Conservation (phyloP, 2,113 vertebrate genomes). For the Cavia porcellus region DNA sequence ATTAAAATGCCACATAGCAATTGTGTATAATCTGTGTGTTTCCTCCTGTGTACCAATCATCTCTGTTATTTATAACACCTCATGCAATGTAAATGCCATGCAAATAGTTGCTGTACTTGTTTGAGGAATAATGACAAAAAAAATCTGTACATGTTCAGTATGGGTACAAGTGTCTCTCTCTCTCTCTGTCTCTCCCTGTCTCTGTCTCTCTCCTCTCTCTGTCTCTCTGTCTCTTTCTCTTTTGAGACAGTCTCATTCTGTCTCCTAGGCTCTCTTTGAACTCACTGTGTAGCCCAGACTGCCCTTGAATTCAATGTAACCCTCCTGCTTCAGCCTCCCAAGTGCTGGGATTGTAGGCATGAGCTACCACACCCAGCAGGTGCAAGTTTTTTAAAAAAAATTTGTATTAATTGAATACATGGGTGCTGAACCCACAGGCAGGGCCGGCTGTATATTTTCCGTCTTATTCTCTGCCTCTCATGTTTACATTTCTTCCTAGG, state of each 20-base stretch:
- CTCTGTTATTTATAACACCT: not conserved
- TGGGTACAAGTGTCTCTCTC: not conserved
- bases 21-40: not conserved
- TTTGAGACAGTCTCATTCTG: not conserved
- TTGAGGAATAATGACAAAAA: not conserved
- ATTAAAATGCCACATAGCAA: not conserved
- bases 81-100: too few species aligned
- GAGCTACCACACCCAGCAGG: not conserved
- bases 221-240: too few species aligned
- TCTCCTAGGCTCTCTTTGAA: not conserved
- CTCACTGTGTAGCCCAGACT: not conserved
- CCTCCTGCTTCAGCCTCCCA: not conserved
- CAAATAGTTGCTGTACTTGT: not conserved
- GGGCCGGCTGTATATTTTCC: not conserved
- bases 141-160: not conserved
- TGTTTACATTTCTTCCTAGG: not conserved
- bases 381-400: not conserved
- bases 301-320: not conserved
- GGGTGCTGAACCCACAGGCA: not conserved
- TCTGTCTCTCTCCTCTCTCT: too few species aligned
- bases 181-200: too few species aligned
- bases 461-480: not conserved
- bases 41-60: not conserved
- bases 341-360: not conserved
- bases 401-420: not conserved